Evolutionary conservation across 2,888 invertebrate genomes (phyloP).

Genomic region (Andrena dorsata): DNA sequence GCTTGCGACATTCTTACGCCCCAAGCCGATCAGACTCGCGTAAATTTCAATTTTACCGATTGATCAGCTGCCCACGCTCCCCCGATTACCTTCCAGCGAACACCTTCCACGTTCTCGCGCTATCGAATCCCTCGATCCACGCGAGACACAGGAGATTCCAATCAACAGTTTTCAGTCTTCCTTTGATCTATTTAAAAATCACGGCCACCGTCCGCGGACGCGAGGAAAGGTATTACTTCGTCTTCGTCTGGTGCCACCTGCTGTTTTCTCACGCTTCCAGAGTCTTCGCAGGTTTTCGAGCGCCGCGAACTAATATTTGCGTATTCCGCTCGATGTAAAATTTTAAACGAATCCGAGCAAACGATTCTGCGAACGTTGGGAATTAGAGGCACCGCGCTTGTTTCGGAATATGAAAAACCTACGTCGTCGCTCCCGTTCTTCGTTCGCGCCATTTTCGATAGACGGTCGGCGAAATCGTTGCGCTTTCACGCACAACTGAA

Average conservation of each 20-base stretch:
- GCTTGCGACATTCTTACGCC: too few species aligned
- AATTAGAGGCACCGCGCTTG: neutral
- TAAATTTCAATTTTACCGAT: too few species aligned
- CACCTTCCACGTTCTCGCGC: too few species aligned
- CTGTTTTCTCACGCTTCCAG: conserved; percentile 36
- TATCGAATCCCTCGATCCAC: too few species aligned
- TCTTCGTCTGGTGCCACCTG: conserved; percentile 36
- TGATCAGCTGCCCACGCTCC: too few species aligned
- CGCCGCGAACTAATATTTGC: conserved; percentile 34
- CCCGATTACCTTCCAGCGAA: too few species aligned
- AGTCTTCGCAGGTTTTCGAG: neutral
- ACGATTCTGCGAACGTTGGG: conserved; percentile 5
- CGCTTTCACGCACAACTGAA: neutral
- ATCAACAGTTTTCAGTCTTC: neutral
- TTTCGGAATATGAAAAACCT: neutral
- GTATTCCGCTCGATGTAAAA: conserved; percentile 12
- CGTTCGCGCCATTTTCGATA: neutral
- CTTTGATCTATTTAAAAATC: neutral
- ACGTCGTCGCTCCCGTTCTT: neutral
- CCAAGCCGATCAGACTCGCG: too few species aligned
- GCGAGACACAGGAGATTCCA: too few species aligned
- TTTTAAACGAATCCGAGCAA: conserved; percentile 12
- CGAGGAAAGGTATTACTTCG: conserved; percentile 23
- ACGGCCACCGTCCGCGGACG: neutral
- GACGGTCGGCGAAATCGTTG: neutral